Base-by-base conservation (phyloP, 2,113 vertebrate species). In the Marcusenius ussheri region DNA sequence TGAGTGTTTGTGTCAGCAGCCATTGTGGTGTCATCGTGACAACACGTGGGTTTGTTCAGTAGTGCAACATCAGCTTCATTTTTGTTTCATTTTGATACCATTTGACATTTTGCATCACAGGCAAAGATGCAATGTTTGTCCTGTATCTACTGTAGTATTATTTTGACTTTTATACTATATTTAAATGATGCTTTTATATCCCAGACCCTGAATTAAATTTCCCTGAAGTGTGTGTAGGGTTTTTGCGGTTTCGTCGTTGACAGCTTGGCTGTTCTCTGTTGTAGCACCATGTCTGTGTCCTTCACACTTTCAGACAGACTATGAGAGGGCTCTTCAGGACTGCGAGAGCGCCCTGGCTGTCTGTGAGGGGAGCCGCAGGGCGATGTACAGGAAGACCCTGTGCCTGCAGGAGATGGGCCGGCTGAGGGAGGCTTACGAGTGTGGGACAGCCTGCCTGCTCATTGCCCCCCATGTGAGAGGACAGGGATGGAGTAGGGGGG, bases 391-490 rank as follows among this genome's bases (percentile, higher is more conserved):
- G 88, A 99, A 98, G 93, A 97, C 98, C 0, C 95, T 98, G 0
- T 97, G 96, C 89, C 94, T 99, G 92, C 96, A 97, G 74, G 97
- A 99, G 91, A 92, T 98, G 91, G 98, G 98, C 7, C 95, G 96
- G 89, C 96, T 99, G 92, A 96, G 98, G 93, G 98, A 99, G 91
- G 98, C 98, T 0, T 99, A 99, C 0, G 97, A 98, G 77, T 99
- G 98, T 93, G 98, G 97, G 91, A 99, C 98, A 90, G 96, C 96
- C 88, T 99, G 98, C 92, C 96, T 99, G 85, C 96, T 99, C 7
- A 96, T 97, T 7, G 96, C 98, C 66, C 98, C 98, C 31, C 97
- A 98, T 11, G 98, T 99, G 95, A 93, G 97, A 77, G 50, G 13
- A 19, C 4, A n/a, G n/a, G 84, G 42, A 8, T 39, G 17, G 19